phyloP scores from a whole-genome alignment of 2,797 vertebrate species.

The Caiman crocodilus region DNA sequence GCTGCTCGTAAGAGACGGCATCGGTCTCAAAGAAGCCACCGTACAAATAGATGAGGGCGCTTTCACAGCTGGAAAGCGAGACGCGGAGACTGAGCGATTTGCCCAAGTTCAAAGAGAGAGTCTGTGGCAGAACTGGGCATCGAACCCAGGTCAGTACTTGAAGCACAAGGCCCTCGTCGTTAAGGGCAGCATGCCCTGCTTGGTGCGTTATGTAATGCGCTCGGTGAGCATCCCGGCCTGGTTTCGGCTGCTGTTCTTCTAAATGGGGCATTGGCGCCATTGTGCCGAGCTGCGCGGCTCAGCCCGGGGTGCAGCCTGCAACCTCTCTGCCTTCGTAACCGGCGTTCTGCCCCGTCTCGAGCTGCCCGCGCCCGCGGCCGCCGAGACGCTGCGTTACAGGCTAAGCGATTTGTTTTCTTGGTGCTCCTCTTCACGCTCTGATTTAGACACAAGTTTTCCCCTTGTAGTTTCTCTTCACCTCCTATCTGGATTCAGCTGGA shows the following conservation, averaged over 20 bases:
- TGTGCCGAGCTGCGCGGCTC: fast-evolving
- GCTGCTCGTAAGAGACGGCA: background rate
- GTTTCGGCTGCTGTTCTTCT: background rate
- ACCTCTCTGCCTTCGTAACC: background rate
- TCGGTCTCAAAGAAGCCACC: background rate
- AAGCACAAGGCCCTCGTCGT: no score
- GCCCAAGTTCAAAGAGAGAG: background rate
- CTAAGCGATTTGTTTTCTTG: conserved; percentile 11
- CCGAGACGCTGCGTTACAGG: background rate
- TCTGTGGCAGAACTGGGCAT: background rate
- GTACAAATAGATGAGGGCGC: background rate
- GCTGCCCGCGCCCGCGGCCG: background rate
- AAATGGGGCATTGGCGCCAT: background rate
- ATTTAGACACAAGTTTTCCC: background rate
- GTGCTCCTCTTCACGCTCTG: background rate
- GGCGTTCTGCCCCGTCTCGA: background rate
- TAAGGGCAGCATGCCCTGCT: background rate
- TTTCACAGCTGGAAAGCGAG: background rate
- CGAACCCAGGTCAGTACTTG: background rate
- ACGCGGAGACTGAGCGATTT: background rate
- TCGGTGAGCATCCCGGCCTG: background rate
- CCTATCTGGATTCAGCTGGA: conserved; percentile 17
- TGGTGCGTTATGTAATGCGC: background rate
- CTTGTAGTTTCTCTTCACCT: conserved; percentile 1
- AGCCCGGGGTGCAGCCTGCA: background rate